phyloP scores from a whole-genome alignment of 2,113 vertebrate species.

The Garra rufa region DNA sequence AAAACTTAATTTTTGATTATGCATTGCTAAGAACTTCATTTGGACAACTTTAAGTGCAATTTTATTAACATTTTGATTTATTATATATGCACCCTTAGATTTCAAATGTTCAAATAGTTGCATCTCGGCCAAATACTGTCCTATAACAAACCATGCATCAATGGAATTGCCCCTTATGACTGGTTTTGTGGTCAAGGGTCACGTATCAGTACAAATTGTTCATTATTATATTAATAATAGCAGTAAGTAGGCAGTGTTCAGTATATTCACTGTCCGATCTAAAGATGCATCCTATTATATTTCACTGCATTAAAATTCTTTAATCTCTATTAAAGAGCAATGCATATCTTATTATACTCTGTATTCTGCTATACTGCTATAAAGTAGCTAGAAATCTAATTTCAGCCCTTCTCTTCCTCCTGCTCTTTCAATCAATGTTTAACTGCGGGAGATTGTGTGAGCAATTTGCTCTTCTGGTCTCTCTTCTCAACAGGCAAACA shows the following conservation, averaged over 20 bases:
- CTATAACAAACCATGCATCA: no score
- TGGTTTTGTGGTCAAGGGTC: no score
- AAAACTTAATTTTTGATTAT: no score
- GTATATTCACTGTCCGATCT: background rate
- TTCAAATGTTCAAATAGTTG: no score
- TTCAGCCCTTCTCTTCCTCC: background rate
- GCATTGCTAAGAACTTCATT: no score
- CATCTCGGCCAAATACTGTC: no score
- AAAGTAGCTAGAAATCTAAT: conserved; percentile 14
- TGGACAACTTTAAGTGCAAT: no score
- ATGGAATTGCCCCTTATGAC: no score
- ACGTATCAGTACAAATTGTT: no score
- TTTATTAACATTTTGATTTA: no score
- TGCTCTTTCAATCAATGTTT: conserved; percentile 36
- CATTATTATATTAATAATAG: background rate
- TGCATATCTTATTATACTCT: background rate
- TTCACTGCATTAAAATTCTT: background rate
- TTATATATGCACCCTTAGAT: no score
- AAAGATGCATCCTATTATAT: background rate
- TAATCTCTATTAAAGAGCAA: background rate
- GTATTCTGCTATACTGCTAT: background rate
- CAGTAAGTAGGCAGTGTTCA: background rate
- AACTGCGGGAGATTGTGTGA: conserved; percentile 39
- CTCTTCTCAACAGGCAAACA: conserved; percentile 33
- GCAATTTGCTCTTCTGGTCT: conserved; percentile 38